Conservation (phyloP, 1,140 invertebrate species). For the Aphaenogaster ashmeadi region DNA sequence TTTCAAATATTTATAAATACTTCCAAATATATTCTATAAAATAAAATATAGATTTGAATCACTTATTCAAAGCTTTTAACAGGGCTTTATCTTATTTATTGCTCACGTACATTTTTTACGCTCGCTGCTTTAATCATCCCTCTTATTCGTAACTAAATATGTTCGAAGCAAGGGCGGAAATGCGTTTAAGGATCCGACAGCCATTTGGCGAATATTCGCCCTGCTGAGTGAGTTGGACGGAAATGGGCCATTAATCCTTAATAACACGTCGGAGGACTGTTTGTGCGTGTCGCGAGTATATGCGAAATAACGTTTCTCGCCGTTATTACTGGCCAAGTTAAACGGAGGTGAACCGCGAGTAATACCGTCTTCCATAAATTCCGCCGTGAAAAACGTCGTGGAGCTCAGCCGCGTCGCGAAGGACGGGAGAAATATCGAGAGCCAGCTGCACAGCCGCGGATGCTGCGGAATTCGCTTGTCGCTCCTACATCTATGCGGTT, state of each 20-base stretch:
- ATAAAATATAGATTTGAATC: constrained; percentile 7
- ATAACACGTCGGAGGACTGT: constrained; percentile 39
- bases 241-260: constrained; percentile 44
- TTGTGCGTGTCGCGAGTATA: constrained; percentile 31
- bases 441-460: constrained; percentile 19
- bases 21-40: neutral
- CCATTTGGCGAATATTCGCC: constrained; percentile 11
- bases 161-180: neutral
- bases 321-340: constrained; percentile 12
- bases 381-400: constrained; percentile 23
- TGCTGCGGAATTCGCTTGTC: constrained; percentile 13
- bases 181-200: neutral
- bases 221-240: neutral
- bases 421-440: constrained; percentile 48
- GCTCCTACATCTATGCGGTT: constrained; percentile 20
- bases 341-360: constrained; percentile 27
- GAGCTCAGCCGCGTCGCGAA: constrained; percentile 28
- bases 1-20: neutral
- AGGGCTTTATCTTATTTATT: neutral
- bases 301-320: constrained; percentile 4
- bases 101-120: neutral
- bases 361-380: constrained; percentile 34
- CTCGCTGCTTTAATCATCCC: neutral
- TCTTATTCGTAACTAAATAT: neutral
- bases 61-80: neutral